Conservation (phyloP, 2,797 vertebrate species). For the Eleutherodactylus coqui region DNA sequence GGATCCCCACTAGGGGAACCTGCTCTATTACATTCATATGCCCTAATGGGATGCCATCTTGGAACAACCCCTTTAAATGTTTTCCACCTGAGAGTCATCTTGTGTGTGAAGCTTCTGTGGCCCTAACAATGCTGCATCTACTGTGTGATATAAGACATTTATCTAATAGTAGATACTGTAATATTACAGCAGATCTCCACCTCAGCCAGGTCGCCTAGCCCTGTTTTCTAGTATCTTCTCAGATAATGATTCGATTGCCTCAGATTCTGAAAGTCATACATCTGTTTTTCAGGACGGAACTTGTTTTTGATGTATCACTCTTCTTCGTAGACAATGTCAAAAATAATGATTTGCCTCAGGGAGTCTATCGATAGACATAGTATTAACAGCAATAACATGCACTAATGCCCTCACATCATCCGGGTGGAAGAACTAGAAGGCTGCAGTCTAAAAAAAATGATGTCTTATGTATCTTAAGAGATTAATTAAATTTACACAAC, state of each 20-base stretch:
- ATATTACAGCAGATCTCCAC: background rate
- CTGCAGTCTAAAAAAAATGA: background rate
- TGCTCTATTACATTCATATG: too few relatives aligned
- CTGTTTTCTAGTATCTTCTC: background rate
- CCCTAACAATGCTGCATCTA: too few relatives aligned
- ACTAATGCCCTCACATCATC: background rate
- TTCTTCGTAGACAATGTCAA: slow-evolving; percentile 37
- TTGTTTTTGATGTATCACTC: slow-evolving; percentile 22
- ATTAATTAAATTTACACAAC: background rate
- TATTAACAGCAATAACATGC: background rate
- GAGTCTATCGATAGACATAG: slow-evolving; percentile 5
- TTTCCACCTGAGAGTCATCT: too few relatives aligned
- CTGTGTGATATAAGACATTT: background rate
- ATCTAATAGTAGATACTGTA: background rate
- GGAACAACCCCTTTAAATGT: too few relatives aligned
- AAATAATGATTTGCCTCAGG: slow-evolving; percentile 34
- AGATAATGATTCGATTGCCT: slow-evolving; percentile 21
- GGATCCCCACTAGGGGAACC: too few relatives aligned
- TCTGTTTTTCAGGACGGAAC: slow-evolving; percentile 7
- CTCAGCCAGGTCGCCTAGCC: background rate
- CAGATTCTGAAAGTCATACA: background rate
- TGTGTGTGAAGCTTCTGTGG: too few relatives aligned
- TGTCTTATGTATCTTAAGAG: background rate
- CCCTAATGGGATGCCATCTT: too few relatives aligned
- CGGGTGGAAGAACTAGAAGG: background rate